Evolutionary conservation across 92 coral and sea anemone genomes (phyloP).

Genomic region (Micromussa lordhowensis): DNA sequence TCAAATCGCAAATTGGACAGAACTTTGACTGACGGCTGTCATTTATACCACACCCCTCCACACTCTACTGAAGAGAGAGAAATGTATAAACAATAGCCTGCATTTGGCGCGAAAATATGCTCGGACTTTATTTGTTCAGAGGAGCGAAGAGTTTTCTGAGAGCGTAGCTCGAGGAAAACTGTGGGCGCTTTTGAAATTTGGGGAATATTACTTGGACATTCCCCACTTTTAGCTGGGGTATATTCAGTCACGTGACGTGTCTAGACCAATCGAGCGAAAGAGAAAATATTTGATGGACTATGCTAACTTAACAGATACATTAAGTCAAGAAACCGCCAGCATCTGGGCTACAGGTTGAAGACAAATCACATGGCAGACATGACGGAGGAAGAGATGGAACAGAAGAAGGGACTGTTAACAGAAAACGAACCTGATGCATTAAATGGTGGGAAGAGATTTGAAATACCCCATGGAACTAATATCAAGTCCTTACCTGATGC

Average conservation of each 20-base stretch:
- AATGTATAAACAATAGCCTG: too few relatives aligned
- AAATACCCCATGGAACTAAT: constrained; percentile 54
- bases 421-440: constrained; percentile 34
- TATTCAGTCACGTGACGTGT: too few relatives aligned
- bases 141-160: too few relatives aligned
- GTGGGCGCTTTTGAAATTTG: too few relatives aligned
- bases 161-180: too few relatives aligned
- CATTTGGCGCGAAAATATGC: too few relatives aligned
- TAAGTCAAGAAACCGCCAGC: constrained; percentile 93
- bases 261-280: too few relatives aligned
- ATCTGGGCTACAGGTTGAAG: constrained; percentile 87
- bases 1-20: not conserved
- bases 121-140: too few relatives aligned
- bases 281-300: too few relatives aligned
- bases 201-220: too few relatives aligned
- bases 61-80: not conserved
- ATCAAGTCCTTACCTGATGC: constrained; percentile 63
- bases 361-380: constrained; percentile 94
- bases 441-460: constrained; percentile 72
- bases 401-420: constrained; percentile 77
- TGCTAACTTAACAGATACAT: constrained; percentile 67
- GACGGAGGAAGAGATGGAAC: constrained; percentile 87
- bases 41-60: not conserved
- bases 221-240: too few relatives aligned
- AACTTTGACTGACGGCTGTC: not conserved